These are phyloP conservation scores for Momotus momota DNA, from an alignment of 2,797 vertebrate genomes.

Conservation along the genomic window DNA sequence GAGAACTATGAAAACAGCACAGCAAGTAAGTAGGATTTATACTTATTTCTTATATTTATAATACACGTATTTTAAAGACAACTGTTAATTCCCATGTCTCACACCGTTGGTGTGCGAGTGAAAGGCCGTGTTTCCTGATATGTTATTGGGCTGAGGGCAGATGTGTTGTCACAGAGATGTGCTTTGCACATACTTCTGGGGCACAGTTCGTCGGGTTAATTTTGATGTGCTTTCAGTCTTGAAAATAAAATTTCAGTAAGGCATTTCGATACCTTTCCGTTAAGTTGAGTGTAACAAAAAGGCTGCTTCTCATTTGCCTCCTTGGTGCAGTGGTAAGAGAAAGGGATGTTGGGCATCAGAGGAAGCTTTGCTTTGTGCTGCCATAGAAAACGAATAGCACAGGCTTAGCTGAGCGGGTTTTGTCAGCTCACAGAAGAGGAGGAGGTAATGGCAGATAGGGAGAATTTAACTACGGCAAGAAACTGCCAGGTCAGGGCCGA, in stretches of 20 bases:
- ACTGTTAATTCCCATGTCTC: not conserved
- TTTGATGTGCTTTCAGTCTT: not conserved
- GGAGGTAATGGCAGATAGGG: not conserved
- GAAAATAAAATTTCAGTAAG: not conserved
- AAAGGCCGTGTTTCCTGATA: not conserved
- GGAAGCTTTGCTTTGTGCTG: not conserved
- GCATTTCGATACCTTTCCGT: not conserved
- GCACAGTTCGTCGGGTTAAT: not conserved
- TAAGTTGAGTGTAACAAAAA: not conserved
- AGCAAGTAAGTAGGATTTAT: conserved; percentile 62
- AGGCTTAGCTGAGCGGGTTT: not conserved
- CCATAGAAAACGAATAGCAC: not conserved
- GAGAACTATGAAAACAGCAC: conserved; percentile 36
- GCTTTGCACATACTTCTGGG: not conserved
- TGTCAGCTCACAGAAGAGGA: not conserved
- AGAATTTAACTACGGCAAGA: too few relatives aligned
- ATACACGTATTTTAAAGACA: not conserved
- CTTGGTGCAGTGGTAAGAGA: not conserved
- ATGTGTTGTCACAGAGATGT: not conserved
- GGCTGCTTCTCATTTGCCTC: not conserved
- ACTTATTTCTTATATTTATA: too few relatives aligned
- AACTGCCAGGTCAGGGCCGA: not conserved
- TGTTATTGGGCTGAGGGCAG: not conserved
- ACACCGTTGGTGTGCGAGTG: not conserved
- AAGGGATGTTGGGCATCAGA: not conserved